Conservation (phyloP, 2,113 vertebrate species). For the Agapornis roseicollis region DNA sequence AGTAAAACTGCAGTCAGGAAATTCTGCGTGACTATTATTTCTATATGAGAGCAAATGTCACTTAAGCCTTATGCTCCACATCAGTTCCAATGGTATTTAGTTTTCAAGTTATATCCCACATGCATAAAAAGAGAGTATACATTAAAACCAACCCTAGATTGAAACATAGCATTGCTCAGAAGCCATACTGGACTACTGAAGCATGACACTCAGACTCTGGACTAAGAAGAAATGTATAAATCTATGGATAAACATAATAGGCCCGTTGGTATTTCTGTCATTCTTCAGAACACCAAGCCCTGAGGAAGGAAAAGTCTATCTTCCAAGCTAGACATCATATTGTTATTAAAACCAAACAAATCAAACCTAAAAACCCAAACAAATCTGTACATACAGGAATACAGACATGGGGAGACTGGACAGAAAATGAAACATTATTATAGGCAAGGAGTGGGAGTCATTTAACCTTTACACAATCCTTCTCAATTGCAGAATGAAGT, state of each 20-base stretch:
- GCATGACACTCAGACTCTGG: not conserved
- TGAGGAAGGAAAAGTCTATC: constrained; percentile 7
- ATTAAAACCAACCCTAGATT: not conserved
- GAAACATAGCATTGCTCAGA: not conserved
- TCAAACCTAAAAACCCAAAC: not conserved
- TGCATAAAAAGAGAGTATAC: not conserved
- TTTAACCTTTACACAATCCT: not conserved
- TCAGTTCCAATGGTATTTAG: not conserved
- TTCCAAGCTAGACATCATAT: not conserved
- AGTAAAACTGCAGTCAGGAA: not conserved
- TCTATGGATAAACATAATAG: not conserved
- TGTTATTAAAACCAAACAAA: constrained; percentile 28
- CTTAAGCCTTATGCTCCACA: not conserved
- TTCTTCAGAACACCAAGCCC: not conserved
- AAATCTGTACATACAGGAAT: not conserved
- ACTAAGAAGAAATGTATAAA: not conserved
- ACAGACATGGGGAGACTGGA: not conserved
- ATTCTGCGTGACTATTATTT: not conserved
- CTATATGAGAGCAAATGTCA: not conserved
- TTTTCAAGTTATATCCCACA: not conserved
- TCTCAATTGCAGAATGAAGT: not conserved
- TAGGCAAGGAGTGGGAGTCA: not conserved
- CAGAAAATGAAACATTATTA: not conserved
- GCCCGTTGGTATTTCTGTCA: not conserved
- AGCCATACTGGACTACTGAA: not conserved